Evolutionary conservation across 2,888 invertebrate species (phyloP).

Genomic region (Nymphalis c-album): DNA sequence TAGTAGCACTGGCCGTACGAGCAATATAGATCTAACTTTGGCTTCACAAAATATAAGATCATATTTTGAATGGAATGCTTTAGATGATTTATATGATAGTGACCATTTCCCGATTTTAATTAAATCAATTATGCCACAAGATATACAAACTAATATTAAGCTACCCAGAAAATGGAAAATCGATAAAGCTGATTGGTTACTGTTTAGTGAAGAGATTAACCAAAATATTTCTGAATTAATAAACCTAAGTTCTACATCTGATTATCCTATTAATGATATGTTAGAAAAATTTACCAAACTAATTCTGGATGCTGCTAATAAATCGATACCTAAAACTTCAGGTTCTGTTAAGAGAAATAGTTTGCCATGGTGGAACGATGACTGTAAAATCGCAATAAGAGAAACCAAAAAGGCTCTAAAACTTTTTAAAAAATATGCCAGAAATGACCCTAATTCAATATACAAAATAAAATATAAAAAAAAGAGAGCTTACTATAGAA

Average conservation of each 20-base stretch:
- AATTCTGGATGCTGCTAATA: not conserved
- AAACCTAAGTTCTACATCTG: too few species aligned
- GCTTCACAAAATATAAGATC: constrained; percentile 35
- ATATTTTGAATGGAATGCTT: constrained; percentile 39
- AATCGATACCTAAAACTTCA: constrained; percentile 14
- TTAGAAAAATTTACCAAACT: too few species aligned
- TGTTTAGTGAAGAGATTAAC: constrained; percentile 14
- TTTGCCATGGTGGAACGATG: constrained; percentile 20
- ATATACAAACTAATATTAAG: not conserved
- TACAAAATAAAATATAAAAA: constrained; percentile 26
- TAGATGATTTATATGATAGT: constrained; percentile 36
- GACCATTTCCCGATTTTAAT: constrained; percentile 34
- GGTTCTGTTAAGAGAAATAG: not conserved
- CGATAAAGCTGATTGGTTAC: too few species aligned
- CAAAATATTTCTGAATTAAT: constrained; percentile 9
- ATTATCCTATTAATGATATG: too few species aligned
- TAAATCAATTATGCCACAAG: constrained; percentile 7
- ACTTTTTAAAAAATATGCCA: not conserved
- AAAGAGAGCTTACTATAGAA: constrained; percentile 16
- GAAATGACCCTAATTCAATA: constrained; percentile 13
- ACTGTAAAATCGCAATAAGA: constrained; percentile 15
- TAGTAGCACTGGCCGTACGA: constrained; percentile 26
- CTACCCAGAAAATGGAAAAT: constrained; percentile 21
- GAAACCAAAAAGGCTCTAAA: constrained; percentile 19
- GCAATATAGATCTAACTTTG: constrained; percentile 31